Evolutionary conservation across 2,888 invertebrate genomes (phyloP), one percentile per base, ranked within the genome.

Genomic region (Timema podura): DNA sequence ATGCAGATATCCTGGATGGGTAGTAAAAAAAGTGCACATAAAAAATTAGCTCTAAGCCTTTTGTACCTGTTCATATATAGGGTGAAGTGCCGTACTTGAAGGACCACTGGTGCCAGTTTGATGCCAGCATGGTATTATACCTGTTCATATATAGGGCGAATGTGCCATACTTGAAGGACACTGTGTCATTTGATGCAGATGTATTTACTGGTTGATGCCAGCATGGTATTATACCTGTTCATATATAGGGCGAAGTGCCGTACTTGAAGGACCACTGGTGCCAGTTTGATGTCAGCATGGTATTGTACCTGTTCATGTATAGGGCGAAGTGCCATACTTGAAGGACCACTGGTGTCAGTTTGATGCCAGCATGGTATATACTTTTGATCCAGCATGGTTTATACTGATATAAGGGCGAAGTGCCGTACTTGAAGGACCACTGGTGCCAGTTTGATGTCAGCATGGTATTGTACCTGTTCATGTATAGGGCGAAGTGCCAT

Each of bases 301-400:
- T 98, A 57, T 89, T 98, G 79, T 96, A 96, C 80, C 88, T 98
- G 46, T 98, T 30, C 30, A 30, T 30, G 3, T 67, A 8, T 83
- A 96, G 95, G 94, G 93, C 73, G 96, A 96, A 80, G 91, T 91
- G 72, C 93, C 98, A 64, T 99, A 99, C 81, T 84, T 99, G 74
- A 93, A 93, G 83, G 98, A 99, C 82, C 93, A 97, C 79, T 99
- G 99, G 99, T 98, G 97, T 81, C 96, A 97, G 82, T 99, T 99
- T 85, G 99, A 99, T 84, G 94, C 96, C 16, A 91, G 92, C 70
- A 98, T 99, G 97, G 96, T 98, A 57, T 89, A 3, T 30, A 2
- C 30, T n/a, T n/a, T n/a, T n/a, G n/a, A n/a, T n/a, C n/a, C n/a
- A n/a, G n/a, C n/a, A n/a, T n/a, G n/a, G n/a, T n/a, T n/a, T n/a